Conservation (phyloP, 2,113 vertebrate genomes). For the Oreochromis niloticus region DNA sequence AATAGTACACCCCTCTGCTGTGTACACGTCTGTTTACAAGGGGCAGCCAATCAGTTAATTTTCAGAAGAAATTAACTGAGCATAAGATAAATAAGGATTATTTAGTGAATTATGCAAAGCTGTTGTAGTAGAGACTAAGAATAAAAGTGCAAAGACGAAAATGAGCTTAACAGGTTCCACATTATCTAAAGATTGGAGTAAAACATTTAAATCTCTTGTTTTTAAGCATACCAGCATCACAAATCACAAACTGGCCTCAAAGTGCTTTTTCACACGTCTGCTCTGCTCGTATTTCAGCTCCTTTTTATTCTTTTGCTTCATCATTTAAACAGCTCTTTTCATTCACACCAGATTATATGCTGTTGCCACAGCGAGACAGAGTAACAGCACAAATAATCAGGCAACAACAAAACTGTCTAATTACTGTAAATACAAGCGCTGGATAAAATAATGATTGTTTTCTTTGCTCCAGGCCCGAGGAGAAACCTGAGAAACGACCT, state of each 20-base stretch:
- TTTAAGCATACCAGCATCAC: background rate
- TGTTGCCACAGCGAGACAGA: background rate
- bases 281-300: background rate
- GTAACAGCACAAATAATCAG: background rate
- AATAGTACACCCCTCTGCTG: too few relatives aligned
- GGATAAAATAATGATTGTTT: background rate
- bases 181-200: background rate
- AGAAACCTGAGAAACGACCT: slow-evolving; percentile 92
- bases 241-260: background rate
- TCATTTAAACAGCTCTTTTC: background rate
- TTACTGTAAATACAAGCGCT: background rate
- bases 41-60: background rate
- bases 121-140: background rate
- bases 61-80: background rate
- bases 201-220: background rate
- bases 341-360: background rate
- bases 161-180: background rate
- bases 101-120: background rate
- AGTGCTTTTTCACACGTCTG: background rate
- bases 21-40: background rate
- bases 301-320: background rate
- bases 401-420: background rate
- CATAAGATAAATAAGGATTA: background rate
- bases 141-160: background rate
- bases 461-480: slow-evolving; percentile 75